These are phyloP conservation scores for Embiotoca jacksoni DNA, from an alignment of 2,113 vertebrate genomes.

Conservation along the genomic window DNA sequence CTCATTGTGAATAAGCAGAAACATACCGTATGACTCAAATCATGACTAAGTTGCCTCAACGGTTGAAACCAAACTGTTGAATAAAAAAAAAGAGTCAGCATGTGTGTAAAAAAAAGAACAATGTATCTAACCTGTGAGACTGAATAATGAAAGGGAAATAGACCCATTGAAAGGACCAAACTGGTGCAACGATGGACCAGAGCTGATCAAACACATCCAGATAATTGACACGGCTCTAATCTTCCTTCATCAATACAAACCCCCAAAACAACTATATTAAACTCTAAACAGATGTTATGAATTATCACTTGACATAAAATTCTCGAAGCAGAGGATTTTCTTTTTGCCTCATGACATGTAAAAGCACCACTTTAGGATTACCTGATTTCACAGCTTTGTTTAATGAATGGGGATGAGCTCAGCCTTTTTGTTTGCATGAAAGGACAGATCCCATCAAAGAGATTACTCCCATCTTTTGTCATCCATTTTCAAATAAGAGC, in stretches of 20 bases:
- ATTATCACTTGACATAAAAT: background rate
- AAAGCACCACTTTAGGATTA: slow-evolving; percentile 40
- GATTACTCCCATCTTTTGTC: background rate
- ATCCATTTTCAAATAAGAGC: slow-evolving; percentile 45
- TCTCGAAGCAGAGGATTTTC: slow-evolving; percentile 4
- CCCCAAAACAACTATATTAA: slow-evolving; percentile 29
- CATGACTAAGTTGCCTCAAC: slow-evolving; percentile 5
- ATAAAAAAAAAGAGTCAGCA: background rate
- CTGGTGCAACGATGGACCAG: slow-evolving; percentile 9
- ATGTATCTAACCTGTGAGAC: background rate
- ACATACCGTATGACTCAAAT: slow-evolving; percentile 46
- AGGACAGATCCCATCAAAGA: slow-evolving; percentile 67
- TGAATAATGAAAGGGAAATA: slow-evolving; percentile 7
- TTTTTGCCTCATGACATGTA: slow-evolving; percentile 24
- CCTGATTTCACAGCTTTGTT: slow-evolving; percentile 29
- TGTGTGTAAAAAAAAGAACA: too few species aligned
- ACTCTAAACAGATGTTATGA: slow-evolving; percentile 32
- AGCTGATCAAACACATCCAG: background rate
- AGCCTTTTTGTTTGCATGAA: slow-evolving; percentile 58
- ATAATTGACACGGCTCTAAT: background rate
- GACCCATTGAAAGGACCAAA: background rate
- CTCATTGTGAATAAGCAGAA: slow-evolving; percentile 25
- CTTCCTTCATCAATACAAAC: slow-evolving; percentile 13
- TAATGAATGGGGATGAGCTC: slow-evolving; percentile 53
- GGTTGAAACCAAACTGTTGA: slow-evolving; percentile 1